Evolutionary conservation across 2,797 vertebrate genomes (phyloP), one percentile per base, ranked within the genome.

Genomic region (Glossophaga mutica): DNA sequence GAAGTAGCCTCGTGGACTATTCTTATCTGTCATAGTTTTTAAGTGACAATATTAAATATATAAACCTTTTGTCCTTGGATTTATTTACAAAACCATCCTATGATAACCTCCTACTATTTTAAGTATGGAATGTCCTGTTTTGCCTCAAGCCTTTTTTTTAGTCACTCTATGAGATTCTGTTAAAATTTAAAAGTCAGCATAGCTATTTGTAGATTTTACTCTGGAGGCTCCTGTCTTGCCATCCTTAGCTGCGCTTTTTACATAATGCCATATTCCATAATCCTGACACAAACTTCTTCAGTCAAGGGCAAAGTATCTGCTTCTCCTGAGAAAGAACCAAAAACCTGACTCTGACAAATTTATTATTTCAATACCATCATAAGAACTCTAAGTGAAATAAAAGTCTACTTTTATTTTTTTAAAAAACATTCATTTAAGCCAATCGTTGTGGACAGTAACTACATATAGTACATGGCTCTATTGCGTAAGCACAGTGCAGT

Each of bases 211-310:
- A 44, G 77, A 73, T 91, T 79, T 65, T 37, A 68, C 79, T 93
- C 79, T 62, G 88, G 76, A 87, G 52, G 4, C 0, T 22, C 68
- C 34, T 55, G 22, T n/a, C 48, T 87, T 83, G 48, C 70, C 34
- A 86, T 91, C 50, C 44, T 37, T 68, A 83, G 52, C 46, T 77
- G 57, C 15, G 85, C 46, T 89, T 70, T 95, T 84, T 67, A 46
- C 18, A 92, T 3, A 26, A 15, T 3, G 3, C n/a, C 32, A 78
- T 48, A 9, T 24, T 68, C 52, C 62, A 0, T 90, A 37, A 78
- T 65, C 16, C 65, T 74, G 16, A 89, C 78, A 74, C 19, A 74
- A 2, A 73, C 2, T 24, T 21, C 29, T 34, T 57, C 73, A 39
- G 37, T 29, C 24, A 52, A 92, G 81, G 87, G 6, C 44, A 74